phyloP scores from a whole-genome alignment of 2,888 invertebrate genomes.

The Phoenoteleia sp. region DNA sequence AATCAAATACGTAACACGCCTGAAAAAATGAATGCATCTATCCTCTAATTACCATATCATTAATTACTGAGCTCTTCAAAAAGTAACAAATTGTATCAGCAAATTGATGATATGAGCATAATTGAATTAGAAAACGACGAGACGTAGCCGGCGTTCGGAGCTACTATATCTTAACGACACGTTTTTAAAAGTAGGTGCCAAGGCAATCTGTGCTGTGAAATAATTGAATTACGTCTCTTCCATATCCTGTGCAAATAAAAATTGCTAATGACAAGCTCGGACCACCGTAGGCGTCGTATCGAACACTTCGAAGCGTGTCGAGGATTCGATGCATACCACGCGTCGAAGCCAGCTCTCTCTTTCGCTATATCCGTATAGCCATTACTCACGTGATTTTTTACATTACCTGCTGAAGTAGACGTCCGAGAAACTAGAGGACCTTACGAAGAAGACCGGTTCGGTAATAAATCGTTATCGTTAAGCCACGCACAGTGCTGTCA shows the following conservation, averaged over 20 bases:
- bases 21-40: no score
- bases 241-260: conserved; percentile 58
- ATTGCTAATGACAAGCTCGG: conserved; percentile 66
- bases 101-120: conserved; percentile 39
- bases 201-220: conserved; percentile 56
- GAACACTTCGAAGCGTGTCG: conserved; percentile 69
- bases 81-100: conserved; percentile 11
- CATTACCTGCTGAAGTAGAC: conserved; percentile 61
- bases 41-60: neutral
- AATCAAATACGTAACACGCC: no score
- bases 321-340: conserved; percentile 68
- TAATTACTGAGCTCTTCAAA: conserved; percentile 6
- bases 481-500: conserved; percentile 70
- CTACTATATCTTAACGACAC: conserved; percentile 47
- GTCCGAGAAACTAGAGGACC: conserved; percentile 60
- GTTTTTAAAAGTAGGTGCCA: conserved; percentile 47
- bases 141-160: neutral
- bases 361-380: conserved; percentile 53
- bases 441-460: conserved; percentile 73
- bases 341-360: conserved; percentile 41
- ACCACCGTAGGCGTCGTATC: conserved; percentile 71
- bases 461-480: conserved; percentile 77
- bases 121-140: conserved; percentile 52
- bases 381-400: conserved; percentile 70
- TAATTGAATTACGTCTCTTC: conserved; percentile 69